Evolutionary conservation across 2,888 invertebrate species (phyloP).

Genomic region (Amphipyra tragopoginis): DNA sequence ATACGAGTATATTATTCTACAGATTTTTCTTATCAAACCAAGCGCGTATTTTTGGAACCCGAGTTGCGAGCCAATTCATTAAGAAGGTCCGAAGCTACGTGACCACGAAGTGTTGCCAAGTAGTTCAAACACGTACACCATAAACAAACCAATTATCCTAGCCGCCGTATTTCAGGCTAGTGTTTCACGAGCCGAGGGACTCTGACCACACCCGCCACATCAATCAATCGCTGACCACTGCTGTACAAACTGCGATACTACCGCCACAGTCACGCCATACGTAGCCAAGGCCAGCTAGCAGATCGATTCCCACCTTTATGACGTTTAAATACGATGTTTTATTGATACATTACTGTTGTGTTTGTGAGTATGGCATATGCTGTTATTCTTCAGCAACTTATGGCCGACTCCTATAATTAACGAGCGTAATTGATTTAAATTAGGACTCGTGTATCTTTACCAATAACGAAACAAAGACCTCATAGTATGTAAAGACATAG

Average conservation of each 20-base stretch:
- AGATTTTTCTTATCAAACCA: slow-evolving; percentile 6
- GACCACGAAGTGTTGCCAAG: slow-evolving; percentile 16
- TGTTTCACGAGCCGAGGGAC: slow-evolving; percentile 47
- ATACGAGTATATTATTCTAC: slow-evolving; percentile 6
- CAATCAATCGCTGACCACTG: slow-evolving; percentile 67
- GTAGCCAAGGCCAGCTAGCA: slow-evolving; percentile 40
- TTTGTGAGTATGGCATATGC: not conserved
- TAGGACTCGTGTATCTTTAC: too few relatives aligned
- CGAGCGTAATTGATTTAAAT: too few relatives aligned
- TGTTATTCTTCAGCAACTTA: not conserved
- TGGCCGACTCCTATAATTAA: too few relatives aligned
- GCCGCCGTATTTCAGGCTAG: slow-evolving; percentile 40
- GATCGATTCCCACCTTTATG: slow-evolving; percentile 48
- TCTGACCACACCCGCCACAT: slow-evolving; percentile 62
- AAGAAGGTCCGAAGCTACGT: slow-evolving; percentile 16
- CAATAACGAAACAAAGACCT: too few relatives aligned
- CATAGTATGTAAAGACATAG: too few relatives aligned
- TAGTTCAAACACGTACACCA: slow-evolving; percentile 36
- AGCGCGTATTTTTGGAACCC: slow-evolving; percentile 3
- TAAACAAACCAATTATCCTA: slow-evolving; percentile 66
- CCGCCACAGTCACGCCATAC: slow-evolving; percentile 51
- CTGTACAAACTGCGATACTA: slow-evolving; percentile 60
- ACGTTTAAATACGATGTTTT: slow-evolving; percentile 25
- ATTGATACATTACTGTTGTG: slow-evolving; percentile 14
- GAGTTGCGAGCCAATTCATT: slow-evolving; percentile 9